Evolutionary conservation across 1,140 invertebrate genomes (phyloP).

Genomic region (Stegodyphus dumicola): DNA sequence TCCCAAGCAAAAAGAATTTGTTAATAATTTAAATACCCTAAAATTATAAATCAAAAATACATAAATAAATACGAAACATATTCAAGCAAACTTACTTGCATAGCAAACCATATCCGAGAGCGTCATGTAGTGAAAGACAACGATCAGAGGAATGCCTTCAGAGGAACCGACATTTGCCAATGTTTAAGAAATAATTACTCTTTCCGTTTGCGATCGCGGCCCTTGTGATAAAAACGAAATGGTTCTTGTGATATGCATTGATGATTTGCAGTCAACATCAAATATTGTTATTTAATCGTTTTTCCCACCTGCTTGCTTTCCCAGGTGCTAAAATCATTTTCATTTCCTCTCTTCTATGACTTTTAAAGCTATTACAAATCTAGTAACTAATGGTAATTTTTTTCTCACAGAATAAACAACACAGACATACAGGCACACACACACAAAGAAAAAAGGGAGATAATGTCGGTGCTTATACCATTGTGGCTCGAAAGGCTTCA

Average conservation of each 20-base stretch:
- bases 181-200: slow-evolving; percentile 26
- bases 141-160: no score
- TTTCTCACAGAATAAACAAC: slow-evolving; percentile 29
- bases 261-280: slow-evolving; percentile 2
- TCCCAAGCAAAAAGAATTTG: no score
- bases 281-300: slow-evolving; percentile 52
- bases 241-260: slow-evolving; percentile 45
- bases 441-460: no score
- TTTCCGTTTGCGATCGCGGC: neutral
- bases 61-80: no score
- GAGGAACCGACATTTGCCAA: neutral
- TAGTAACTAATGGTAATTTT: slow-evolving; percentile 22
- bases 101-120: no score
- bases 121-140: no score
- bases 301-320: slow-evolving; percentile 39
- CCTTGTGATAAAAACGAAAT: neutral
- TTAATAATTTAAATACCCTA: no score
- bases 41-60: no score
- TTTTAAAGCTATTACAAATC: slow-evolving; percentile 28
- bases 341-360: slow-evolving; percentile 41
- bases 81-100: no score
- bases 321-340: slow-evolving; percentile 40
- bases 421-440: no score
- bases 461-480: no score
- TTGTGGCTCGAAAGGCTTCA: neutral